A percentile compares a stretch with the other conserved stretches of the same genome.
These are phyloP conservation scores for Anguilla obscura DNA, from an alignment of 2,797 vertebrate species.

Conservation along the genomic window DNA sequence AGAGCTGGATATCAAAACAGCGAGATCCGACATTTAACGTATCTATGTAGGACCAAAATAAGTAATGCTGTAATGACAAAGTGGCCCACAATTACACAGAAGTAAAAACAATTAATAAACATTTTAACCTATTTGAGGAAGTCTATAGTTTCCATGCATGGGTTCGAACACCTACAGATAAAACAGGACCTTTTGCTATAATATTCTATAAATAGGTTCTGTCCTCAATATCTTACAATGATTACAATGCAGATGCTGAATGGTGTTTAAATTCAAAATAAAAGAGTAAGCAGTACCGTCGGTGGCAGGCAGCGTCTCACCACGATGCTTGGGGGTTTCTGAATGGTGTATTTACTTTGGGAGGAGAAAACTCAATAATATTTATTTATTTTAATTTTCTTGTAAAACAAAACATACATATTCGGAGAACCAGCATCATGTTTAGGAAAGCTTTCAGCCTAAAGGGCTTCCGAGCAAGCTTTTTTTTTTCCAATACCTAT, in stretches of 20 bases:
- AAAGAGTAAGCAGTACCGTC: conserved; percentile 19
- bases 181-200: background rate
- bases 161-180: background rate
- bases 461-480: background rate
- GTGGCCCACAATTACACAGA: background rate
- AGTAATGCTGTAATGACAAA: background rate
- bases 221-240: background rate
- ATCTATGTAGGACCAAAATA: background rate
- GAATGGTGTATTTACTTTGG: conserved; percentile 60
- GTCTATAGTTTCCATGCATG: background rate
- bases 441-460: background rate
- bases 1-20: background rate
- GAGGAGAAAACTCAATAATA: conserved; percentile 66
- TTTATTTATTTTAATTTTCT: conserved; percentile 82
- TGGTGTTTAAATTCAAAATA: background rate
- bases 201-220: background rate
- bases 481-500: background rate
- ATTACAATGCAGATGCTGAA: background rate
- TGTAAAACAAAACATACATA: conserved; percentile 76
- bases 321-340: conserved; percentile 23
- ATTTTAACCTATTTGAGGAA: background rate
- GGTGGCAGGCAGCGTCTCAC: conserved; percentile 21
- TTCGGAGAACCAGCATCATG: conserved; percentile 53
- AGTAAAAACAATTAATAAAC: background rate
- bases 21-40: background rate